These are phyloP conservation scores for Tenthredo notha DNA, from an alignment of 2,888 invertebrate species.

Conservation along the genomic window DNA sequence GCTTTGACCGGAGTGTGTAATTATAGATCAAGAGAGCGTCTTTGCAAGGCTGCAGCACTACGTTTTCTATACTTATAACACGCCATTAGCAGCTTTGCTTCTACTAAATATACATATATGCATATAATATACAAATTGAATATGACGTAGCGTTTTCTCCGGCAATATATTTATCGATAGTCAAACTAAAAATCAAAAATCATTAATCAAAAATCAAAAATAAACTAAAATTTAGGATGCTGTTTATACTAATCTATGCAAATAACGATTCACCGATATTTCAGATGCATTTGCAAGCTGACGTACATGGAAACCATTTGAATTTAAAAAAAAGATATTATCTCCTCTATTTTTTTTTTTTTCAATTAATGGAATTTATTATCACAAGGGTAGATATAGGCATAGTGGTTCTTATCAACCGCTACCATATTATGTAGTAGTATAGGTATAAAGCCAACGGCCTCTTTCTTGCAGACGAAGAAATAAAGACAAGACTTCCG, in stretches of 20 bases:
- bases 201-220: too few species aligned
- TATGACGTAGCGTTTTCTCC: not conserved
- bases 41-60: constrained; percentile 27
- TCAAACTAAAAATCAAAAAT: not conserved
- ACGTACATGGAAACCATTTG: not conserved
- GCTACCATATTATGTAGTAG: not conserved
- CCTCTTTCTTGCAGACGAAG: not conserved
- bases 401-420: too few species aligned
- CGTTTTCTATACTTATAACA: not conserved
- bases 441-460: not conserved
- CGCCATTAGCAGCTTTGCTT: not conserved
- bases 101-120: not conserved
- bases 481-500: constrained; percentile 21
- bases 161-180: not conserved
- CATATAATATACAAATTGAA: not conserved
- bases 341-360: not conserved
- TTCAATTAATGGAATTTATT: too few species aligned
- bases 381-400: not conserved
- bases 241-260: not conserved
- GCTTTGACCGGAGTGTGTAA: constrained; percentile 42
- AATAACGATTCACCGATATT: not conserved
- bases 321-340: not conserved
- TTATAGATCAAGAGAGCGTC: constrained; percentile 49
- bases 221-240: not conserved
- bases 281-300: not conserved